A percentile compares a stretch with the other conserved stretches of the same genome.
Conservation (phyloP, 2,888 invertebrate genomes). For the Phortica magna region DNA sequence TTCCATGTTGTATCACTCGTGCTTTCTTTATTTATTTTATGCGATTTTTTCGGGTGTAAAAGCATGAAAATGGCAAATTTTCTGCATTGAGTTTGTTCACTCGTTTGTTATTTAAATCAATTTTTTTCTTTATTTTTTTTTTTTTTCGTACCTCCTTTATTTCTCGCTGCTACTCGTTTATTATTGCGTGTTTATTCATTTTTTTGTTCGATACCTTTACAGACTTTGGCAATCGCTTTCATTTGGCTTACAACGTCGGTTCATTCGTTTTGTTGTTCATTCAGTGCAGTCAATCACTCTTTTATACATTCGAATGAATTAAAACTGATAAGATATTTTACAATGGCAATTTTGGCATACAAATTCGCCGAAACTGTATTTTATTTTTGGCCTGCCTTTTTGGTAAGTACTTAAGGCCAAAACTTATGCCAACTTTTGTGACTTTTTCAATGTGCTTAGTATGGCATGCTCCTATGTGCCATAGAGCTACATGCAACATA, state of each 20-base stretch:
- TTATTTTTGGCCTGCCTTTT: too few relatives aligned
- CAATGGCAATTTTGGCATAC: too few relatives aligned
- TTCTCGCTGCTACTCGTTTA: not conserved
- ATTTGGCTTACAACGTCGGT: not conserved
- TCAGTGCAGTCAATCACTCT: not conserved
- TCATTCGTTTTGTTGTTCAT: not conserved
- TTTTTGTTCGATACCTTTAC: not conserved
- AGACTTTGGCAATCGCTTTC: constrained; percentile 11
- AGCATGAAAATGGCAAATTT: constrained; percentile 73
- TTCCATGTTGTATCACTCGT: not conserved
- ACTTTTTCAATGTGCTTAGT: too few relatives aligned
- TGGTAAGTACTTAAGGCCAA: too few relatives aligned
- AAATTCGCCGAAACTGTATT: too few relatives aligned
- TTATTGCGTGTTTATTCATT: not conserved
- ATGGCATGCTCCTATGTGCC: too few relatives aligned
- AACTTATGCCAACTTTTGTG: too few relatives aligned
- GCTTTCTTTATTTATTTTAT: constrained; percentile 27
- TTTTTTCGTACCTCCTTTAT: not conserved
- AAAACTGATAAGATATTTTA: too few relatives aligned
- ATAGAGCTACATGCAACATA: too few relatives aligned
- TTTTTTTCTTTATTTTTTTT: too few relatives aligned
- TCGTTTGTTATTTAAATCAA: constrained; percentile 52
- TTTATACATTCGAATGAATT: too few relatives aligned
- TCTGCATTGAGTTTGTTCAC: constrained; percentile 58
- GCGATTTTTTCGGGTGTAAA: constrained; percentile 48